Evolutionary conservation across 23 tunicate species (phyloP).

Genomic region (Halocynthia aurantium): DNA sequence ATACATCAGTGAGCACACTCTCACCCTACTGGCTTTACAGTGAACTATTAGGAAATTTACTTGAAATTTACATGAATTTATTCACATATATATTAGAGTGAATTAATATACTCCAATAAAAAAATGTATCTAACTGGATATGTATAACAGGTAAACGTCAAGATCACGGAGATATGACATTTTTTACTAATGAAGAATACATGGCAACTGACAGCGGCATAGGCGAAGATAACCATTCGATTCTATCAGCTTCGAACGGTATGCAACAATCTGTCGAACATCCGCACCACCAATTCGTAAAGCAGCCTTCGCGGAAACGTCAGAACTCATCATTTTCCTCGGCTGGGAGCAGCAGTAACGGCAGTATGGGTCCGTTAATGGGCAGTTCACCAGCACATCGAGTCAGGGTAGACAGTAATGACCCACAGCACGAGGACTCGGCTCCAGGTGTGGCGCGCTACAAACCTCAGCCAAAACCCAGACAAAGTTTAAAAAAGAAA

Average conservation of each 20-base stretch:
- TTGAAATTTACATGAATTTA: too few relatives aligned
- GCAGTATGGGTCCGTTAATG: conserved; percentile 6
- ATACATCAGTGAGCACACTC: too few relatives aligned
- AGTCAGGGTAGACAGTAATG: neutral
- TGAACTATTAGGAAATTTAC: too few relatives aligned
- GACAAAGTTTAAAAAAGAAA: neutral
- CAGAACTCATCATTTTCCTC: conserved; percentile 7
- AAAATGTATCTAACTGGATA: too few relatives aligned
- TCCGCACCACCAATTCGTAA: neutral
- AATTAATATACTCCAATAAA: too few relatives aligned
- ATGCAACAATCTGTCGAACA: neutral
- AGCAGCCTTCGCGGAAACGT: neutral
- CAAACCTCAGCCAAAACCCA: neutral
- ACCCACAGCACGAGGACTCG: neutral
- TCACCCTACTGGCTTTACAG: too few relatives aligned
- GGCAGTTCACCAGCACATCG: neutral
- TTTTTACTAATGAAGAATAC: conserved; percentile 66
- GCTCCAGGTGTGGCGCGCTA: neutral
- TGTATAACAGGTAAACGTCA: neutral
- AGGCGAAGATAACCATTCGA: conserved; percentile 81
- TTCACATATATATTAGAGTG: too few relatives aligned
- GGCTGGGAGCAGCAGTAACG: neutral
- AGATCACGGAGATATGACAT: conserved; percentile 25
- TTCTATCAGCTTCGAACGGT: conserved; percentile 18
- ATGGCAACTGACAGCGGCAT: conserved; percentile 87